Conservation (phyloP, 2,888 invertebrate genomes). For the Xestia xanthographa region DNA sequence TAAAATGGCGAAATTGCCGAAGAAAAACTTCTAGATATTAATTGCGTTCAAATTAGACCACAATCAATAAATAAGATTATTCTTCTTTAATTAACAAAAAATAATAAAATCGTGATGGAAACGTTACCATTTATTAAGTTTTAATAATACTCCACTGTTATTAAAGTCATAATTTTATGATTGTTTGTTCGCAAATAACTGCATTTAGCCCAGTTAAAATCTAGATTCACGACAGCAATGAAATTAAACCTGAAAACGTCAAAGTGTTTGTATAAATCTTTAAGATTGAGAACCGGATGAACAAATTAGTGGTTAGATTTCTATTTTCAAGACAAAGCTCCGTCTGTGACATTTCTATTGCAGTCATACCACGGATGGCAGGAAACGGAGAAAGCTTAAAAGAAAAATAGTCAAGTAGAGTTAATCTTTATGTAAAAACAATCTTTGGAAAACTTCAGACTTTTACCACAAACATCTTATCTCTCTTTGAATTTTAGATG, state of each 20-base stretch:
- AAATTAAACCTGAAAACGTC: slow-evolving; percentile 26
- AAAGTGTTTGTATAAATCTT: slow-evolving; percentile 7
- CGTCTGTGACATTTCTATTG: background rate
- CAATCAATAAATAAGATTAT: background rate
- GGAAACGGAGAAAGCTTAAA: background rate
- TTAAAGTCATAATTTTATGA: slow-evolving; percentile 21
- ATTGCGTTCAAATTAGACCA: slow-evolving; percentile 6
- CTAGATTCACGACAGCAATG: slow-evolving; percentile 38
- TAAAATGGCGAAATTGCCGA: background rate
- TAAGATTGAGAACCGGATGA: slow-evolving; percentile 2
- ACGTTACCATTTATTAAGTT: slow-evolving; percentile 18
- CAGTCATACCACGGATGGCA: background rate
- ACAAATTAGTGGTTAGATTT: background rate
- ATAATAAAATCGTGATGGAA: slow-evolving; percentile 26
- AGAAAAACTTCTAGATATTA: background rate
- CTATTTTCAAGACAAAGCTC: background rate
- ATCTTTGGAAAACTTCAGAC: background rate
- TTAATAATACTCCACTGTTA: slow-evolving; percentile 11
- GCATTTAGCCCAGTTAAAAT: slow-evolving; percentile 26
- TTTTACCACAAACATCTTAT: background rate
- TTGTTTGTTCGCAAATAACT: slow-evolving; percentile 35
- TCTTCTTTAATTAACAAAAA: slow-evolving; percentile 31
- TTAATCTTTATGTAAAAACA: background rate
- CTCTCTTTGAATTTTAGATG: background rate
- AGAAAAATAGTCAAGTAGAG: background rate